Percentiles rank a stretch among this genome's conserved stretches.
phyloP scores from a whole-genome alignment of 2,888 invertebrate species.

The Bellardia pandia region DNA sequence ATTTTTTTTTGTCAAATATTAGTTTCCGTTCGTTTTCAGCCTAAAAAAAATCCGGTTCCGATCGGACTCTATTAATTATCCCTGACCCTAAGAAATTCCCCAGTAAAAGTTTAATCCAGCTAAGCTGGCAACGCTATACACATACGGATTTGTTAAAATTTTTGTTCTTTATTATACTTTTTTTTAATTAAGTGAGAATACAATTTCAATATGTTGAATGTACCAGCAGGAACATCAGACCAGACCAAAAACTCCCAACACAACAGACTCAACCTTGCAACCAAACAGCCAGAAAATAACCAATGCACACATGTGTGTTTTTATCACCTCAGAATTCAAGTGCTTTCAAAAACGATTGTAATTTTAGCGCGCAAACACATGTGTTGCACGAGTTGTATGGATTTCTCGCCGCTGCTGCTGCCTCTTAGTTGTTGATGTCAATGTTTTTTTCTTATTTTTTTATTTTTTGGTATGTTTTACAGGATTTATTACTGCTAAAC shows the following conservation, averaged over 20 bases:
- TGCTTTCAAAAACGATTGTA: conserved; percentile 52
- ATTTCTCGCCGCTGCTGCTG: conserved; percentile 19
- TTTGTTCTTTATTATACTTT: conserved; percentile 25
- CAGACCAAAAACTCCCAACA: neutral
- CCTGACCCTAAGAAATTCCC: too few relatives aligned
- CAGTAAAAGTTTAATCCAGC: neutral
- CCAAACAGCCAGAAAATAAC: conserved; percentile 3
- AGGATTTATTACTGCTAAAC: conserved; percentile 71
- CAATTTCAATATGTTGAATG: conserved; percentile 50
- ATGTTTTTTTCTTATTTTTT: conserved; percentile 17
- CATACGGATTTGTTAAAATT: neutral
- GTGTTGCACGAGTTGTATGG: conserved; percentile 42
- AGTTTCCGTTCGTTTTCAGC: too few relatives aligned
- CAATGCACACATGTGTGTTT: conserved; percentile 56
- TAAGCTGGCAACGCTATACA: conserved; percentile 4
- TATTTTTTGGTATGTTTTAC: conserved; percentile 50
- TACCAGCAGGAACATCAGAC: conserved; percentile 5
- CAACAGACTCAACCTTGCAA: conserved; percentile 20
- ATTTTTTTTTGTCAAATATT: too few relatives aligned
- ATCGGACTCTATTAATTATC: too few relatives aligned
- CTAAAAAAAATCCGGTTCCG: too few relatives aligned
- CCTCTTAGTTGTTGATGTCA: conserved; percentile 33
- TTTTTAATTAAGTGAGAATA: conserved; percentile 62
- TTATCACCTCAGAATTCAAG: conserved; percentile 65
- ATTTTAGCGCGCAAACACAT: conserved; percentile 61